Evolutionary conservation across 2,113 vertebrate genomes (phyloP).

Genomic region (Heloderma charlesbogerti): DNA sequence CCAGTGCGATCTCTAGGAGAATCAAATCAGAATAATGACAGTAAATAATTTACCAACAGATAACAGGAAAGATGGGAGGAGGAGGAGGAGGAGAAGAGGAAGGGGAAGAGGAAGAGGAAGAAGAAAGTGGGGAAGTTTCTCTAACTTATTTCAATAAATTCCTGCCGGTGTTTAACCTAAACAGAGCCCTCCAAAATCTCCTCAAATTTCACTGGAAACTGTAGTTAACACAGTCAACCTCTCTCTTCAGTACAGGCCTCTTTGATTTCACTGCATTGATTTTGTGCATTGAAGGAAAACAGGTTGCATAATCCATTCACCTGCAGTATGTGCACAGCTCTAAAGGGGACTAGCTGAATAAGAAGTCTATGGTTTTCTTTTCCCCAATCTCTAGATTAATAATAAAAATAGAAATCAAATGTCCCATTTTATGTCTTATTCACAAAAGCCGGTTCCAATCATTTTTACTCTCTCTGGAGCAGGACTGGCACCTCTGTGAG

Average conservation of each 20-base stretch:
- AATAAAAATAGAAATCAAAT: conserved; percentile 26
- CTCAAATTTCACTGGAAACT: conserved; percentile 45
- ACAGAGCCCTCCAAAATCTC: background rate
- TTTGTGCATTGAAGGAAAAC: conserved; percentile 33
- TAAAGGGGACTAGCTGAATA: conserved; percentile 29
- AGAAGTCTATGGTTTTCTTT: conserved; percentile 6
- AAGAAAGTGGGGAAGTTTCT: too few relatives aligned
- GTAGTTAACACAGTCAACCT: conserved; percentile 4
- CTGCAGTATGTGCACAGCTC: background rate
- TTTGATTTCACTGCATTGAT: conserved; percentile 23
- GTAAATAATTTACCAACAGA: background rate
- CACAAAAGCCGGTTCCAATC: conserved; percentile 31
- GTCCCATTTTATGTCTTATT: conserved; percentile 43
- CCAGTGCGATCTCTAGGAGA: background rate
- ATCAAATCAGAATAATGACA: background rate
- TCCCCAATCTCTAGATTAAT: background rate
- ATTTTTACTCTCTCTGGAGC: conserved; percentile 28
- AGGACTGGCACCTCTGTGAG: conserved; percentile 22
- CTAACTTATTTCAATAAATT: background rate
- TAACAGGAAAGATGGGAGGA: background rate
- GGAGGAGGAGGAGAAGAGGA: too few relatives aligned
- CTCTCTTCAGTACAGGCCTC: background rate
- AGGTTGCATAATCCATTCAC: conserved; percentile 16
- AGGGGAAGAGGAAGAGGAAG: too few relatives aligned
- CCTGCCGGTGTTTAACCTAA: background rate